Conservation (phyloP, 2,797 vertebrate genomes). For the Propithecus deckenii region DNA sequence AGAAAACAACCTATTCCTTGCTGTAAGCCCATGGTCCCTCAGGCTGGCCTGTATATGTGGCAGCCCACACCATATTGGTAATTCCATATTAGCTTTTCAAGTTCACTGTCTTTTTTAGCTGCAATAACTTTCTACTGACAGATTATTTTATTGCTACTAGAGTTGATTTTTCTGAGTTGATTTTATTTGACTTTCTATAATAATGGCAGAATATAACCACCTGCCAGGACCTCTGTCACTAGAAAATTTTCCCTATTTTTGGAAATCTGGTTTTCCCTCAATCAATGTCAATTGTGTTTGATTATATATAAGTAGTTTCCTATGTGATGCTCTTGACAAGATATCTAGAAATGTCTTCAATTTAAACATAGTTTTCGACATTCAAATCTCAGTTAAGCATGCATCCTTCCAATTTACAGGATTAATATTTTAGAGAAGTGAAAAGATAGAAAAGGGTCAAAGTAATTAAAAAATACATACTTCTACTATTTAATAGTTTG, state of each 20-base stretch:
- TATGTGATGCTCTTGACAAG: background rate
- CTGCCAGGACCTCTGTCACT: background rate
- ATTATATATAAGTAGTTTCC: background rate
- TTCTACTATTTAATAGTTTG: background rate
- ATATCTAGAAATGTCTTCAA: background rate
- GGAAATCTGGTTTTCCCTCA: background rate
- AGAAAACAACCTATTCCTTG: background rate
- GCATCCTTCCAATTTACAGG: background rate
- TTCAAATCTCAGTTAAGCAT: background rate
- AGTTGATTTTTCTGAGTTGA: background rate
- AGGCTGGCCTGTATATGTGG: background rate
- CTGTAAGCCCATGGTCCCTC: background rate
- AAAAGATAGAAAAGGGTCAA: background rate
- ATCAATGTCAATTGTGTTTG: background rate
- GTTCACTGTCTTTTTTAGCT: background rate
- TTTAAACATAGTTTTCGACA: background rate
- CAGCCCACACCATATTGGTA: background rate
- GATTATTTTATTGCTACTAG: background rate
- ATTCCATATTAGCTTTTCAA: background rate
- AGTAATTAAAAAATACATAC: background rate
- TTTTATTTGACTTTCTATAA: background rate
- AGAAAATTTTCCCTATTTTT: background rate
- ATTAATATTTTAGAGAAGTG: background rate
- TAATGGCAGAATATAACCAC: background rate
- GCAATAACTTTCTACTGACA: background rate